Base-by-base conservation (phyloP, 2,888 invertebrate species). In the Erebia aethiops region DNA sequence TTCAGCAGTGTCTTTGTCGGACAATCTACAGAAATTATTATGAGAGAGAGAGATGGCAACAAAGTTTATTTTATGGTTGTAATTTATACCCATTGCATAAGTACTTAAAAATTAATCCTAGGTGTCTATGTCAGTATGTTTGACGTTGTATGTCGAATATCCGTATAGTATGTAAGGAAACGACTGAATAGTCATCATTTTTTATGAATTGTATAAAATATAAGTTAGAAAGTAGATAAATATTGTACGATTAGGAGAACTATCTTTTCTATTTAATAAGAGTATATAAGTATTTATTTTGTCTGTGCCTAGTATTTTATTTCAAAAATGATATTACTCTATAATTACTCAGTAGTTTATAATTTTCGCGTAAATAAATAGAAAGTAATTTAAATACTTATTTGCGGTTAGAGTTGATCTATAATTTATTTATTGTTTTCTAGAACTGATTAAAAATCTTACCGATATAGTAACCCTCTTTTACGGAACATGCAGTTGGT, bases 101-200 rank as follows among this genome's bases (percentile, higher is more conserved):
- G 69, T 70, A 66, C 68, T 65, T 58, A 66, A 70, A 73, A 71
- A 63, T 62, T 71, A 68, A 69, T 63, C 65, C 62, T 71, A 68
- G 67, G 74, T 73, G 70, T 74, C 71, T 71, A 74, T 67, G 69
- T 71, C 72, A 74, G 68, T 74, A 66, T 75, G 63, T 73, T 69
- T 72, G 76, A 67, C 74, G 64, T 76, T 75, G 75, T 74, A 70
- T 76, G 71, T 76, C 76, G 74, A 75, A 81, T 83, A 86, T 81
- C 84, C 77, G 78, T 76, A 78, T 90, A 88, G 87, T 75, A 75
- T 80, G 62, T 92, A 92, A 92, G 92, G 83, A 88, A 90, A 86
- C 90, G 92, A 92, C 92, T 93, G 92, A 93, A 92, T 93, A 92
- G 92, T 93, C 92, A 93, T 86, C 88, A 85, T 87, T 90, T 87